Evolutionary conservation across 2,113 vertebrate genomes (phyloP), one percentile per base, ranked within the genome.

Genomic region (Arothron firmamentum): DNA sequence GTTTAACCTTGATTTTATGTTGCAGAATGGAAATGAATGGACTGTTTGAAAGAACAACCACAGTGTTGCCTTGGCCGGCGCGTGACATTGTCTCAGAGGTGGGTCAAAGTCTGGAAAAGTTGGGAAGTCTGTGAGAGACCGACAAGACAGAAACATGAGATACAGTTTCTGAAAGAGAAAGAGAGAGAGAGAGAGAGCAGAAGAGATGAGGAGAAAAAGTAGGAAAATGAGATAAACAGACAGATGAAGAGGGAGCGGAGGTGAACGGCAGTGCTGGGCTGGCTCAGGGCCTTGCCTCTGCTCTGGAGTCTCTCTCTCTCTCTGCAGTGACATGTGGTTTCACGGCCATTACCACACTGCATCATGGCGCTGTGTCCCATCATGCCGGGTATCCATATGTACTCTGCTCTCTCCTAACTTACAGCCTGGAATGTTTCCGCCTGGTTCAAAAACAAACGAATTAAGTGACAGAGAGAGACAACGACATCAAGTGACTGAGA

Each of bases 291-390:
- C 77, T 79, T 13, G 67, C 75, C 68, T 83, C 70, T 67, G 78
- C 76, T 80, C 80, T 81, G 81, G 70, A 83, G 69, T 76, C 79
- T 79, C 74, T 83, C 77, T 83, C 77, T 56, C 73, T 65, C 82
- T 70, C 80, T 45, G 71, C 75, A 70, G 79, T 79, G 85, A 83
- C 79, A 82, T 87, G 88, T 76, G 87, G 84, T 87, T 89, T 87
- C 81, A 82, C 74, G 60, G 85, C 80, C 78, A 83, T 87, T 80
- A 86, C 78, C 74, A 59, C 78, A 77, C 72, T 54, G 72, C 88
- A 78, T 81, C 83, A 82, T 70, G 78, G 74, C 67, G 74, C 67
- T 64, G 69, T 57, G 79, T 77, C 82, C 82, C 74, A 81, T 85
- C 84, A 86, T 84, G 83, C 55, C 75, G 74, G 68, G 66, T 63